Evolutionary conservation across 2,797 vertebrate genomes (phyloP), one percentile per base, ranked within the genome.

Genomic region (Cossypha dichroa): DNA sequence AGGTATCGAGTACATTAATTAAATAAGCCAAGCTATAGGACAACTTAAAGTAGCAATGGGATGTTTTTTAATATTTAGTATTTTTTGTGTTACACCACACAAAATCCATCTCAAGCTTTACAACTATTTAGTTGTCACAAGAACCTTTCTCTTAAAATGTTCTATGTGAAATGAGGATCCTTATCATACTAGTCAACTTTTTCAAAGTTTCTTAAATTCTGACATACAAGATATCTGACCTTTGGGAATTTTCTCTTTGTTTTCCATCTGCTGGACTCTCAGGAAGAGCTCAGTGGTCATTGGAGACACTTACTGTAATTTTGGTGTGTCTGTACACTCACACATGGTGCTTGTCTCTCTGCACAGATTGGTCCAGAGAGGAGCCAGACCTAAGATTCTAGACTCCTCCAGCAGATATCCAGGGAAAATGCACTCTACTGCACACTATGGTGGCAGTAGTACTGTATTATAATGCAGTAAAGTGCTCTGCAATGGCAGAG

Each of bases 111-210:
- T 70, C 75, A 81, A 88, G 20, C 5, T 85, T 93, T 74, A 34
- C 19, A 63, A 74, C 0, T 0, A 75, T 64, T 75, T 60, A 86
- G n/a, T 25, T 66, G 15, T 15, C 1, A 1, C 22, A 87, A 72
- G 31, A 72, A 40, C 17, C 15, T 82, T 22, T 5, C 18, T 33
- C 26, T 82, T 87, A 83, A 70, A 82, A 62, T 46, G 9, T 80
- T 77, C 58, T 31, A 9, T 88, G 34, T 80, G 56, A 94, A 59
- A 81, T 33, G 15, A 93, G 56, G 29, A 11, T 76, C 15, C 29
- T 15, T 81, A 13, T 45, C 73, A 86, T 59, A 69, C 55, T 33
- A 66, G 23, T 22, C 36, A 64, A 43, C 11, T 63, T 86, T 84
- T 79, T 48, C 22, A 59, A 93, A 28, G 25, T 36, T 72, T 41